These are phyloP conservation scores for Dyspetes luteomarginatus DNA, from an alignment of 2,888 invertebrate genomes.

Conservation along the genomic window DNA sequence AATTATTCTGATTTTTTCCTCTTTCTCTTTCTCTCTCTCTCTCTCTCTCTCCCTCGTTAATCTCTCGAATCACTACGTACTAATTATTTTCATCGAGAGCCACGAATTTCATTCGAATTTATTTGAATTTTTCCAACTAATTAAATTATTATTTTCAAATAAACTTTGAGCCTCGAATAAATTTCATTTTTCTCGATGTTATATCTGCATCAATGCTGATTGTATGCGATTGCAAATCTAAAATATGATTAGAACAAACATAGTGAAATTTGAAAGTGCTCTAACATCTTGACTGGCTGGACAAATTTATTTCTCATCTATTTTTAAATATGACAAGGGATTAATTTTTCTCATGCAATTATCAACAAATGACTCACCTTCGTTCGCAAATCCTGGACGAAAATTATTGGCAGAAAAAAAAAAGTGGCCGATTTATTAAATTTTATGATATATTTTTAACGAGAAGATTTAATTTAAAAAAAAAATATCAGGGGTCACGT, in stretches of 20 bases:
- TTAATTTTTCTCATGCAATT: conserved; percentile 11
- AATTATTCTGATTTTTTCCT: neutral
- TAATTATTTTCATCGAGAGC: conserved; percentile 1
- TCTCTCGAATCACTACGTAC: conserved; percentile 37
- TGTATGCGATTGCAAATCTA: conserved; percentile 40
- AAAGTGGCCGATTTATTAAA: neutral
- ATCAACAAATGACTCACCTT: conserved; percentile 82
- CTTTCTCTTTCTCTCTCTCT: neutral
- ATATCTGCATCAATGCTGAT: neutral
- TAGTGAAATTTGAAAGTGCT: conserved; percentile 22
- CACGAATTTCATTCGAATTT: neutral
- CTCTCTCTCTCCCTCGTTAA: neutral
- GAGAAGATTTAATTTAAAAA: neutral
- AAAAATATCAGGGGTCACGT: no score
- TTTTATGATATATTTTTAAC: neutral
- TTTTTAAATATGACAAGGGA: neutral
- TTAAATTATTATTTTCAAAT: neutral
- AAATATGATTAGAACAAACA: conserved; percentile 9
- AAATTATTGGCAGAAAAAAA: conserved; percentile 38
- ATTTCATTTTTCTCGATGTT: conserved; percentile 28
- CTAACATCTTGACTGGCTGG: conserved; percentile 43
- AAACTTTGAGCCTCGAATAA: neutral
- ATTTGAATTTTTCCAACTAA: neutral
- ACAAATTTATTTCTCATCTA: conserved; percentile 31
- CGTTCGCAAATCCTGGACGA: conserved; percentile 84